These are phyloP conservation scores for Cancer borealis DNA, from an alignment of 2,888 invertebrate species.

Conservation along the genomic window DNA sequence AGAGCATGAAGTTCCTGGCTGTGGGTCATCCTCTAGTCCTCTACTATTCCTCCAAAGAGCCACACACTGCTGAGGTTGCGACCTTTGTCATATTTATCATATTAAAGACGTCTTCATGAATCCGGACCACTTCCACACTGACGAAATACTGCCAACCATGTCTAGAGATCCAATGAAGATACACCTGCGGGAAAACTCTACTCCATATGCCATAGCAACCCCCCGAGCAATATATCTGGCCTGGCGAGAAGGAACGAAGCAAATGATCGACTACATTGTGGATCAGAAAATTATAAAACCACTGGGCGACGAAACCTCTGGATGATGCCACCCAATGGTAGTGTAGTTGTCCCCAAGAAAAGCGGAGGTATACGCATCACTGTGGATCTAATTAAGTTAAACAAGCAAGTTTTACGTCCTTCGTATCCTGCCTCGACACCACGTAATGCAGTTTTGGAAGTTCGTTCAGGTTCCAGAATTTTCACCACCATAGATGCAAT, in stretches of 20 bases:
- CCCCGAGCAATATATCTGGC: background rate
- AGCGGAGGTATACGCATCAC: conserved; percentile 35
- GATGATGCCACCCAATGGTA: conserved; percentile 43
- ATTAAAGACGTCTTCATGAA: background rate
- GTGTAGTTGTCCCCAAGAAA: conserved; percentile 18
- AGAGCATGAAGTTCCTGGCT: too few relatives aligned
- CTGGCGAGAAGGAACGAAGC: background rate
- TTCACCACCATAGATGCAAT: conserved; percentile 51
- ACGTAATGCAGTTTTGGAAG: background rate
- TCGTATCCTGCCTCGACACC: conserved; percentile 28
- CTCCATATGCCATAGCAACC: background rate
- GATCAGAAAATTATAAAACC: background rate
- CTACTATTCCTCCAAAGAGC: too few relatives aligned
- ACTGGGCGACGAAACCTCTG: background rate
- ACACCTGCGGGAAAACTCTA: background rate
- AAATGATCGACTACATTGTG: background rate
- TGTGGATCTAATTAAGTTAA: conserved; percentile 12
- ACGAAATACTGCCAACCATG: background rate
- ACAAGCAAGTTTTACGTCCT: conserved; percentile 17
- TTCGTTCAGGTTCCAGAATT: background rate
- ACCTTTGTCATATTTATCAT: too few relatives aligned
- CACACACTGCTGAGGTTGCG: too few relatives aligned
- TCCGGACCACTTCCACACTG: background rate
- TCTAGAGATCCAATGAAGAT: background rate
- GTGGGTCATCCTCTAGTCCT: too few relatives aligned